Evolutionary conservation across 2,797 vertebrate species (phyloP).

Genomic region (Sebastes nivosus): DNA sequence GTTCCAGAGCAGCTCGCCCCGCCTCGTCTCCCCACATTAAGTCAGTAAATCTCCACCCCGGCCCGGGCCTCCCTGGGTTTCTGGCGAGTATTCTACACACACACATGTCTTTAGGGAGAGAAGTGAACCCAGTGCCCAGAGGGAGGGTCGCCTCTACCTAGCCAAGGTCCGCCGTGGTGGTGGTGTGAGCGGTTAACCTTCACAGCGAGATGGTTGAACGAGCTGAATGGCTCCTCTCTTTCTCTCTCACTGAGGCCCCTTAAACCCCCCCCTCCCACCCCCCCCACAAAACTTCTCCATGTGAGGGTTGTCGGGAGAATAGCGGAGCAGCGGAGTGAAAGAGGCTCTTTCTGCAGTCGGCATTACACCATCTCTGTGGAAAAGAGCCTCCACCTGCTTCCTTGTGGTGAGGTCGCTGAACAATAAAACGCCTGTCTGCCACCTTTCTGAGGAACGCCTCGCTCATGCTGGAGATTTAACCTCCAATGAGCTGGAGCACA

Average conservation of each 20-base stretch:
- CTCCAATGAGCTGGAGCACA: not conserved
- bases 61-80: constrained; percentile 57
- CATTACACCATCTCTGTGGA: constrained; percentile 27
- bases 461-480: constrained; percentile 12
- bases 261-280: constrained; percentile 6
- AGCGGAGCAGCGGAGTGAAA: constrained; percentile 61
- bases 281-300: constrained; percentile 17
- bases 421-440: constrained; percentile 67
- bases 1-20: constrained; percentile 48
- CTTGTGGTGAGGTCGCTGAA: constrained; percentile 41
- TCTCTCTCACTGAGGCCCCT: not conserved
- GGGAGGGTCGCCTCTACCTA: constrained; percentile 32
- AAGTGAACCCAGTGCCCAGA: constrained; percentile 45
- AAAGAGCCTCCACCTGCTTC: constrained; percentile 71
- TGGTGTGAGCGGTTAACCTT: constrained; percentile 48
- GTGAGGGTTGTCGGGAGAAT: constrained; percentile 35
- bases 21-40: constrained; percentile 49
- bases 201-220: constrained; percentile 29
- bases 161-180: constrained; percentile 21
- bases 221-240: constrained; percentile 58
- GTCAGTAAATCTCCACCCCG: constrained; percentile 56
- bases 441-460: constrained; percentile 8
- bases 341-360: constrained; percentile 64
- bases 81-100: constrained; percentile 23
- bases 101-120: constrained; percentile 38